Evolutionary conservation across 2,797 vertebrate genomes (phyloP).

Genomic region (Balearica regulorum): DNA sequence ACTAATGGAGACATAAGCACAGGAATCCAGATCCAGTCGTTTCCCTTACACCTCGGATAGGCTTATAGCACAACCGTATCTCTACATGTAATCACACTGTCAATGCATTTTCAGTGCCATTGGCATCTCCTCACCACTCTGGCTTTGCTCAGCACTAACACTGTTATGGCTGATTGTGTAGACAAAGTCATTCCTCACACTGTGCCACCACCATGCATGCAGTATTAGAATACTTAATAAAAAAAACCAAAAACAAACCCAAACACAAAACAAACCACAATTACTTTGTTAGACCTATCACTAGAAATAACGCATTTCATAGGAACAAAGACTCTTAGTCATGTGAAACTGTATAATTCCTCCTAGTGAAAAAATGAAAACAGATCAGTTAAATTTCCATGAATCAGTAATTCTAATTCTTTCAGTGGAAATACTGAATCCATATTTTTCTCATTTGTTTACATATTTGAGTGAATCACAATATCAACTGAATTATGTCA

Average conservation of each 20-base stretch:
- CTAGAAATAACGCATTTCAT: not conserved
- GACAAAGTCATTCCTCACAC: not conserved
- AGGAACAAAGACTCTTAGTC: not conserved
- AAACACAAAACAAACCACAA: not conserved
- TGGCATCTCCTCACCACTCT: not conserved
- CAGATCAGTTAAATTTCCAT: not conserved
- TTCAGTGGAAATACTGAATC: not conserved
- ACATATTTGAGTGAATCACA: not conserved
- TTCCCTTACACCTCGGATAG: not conserved
- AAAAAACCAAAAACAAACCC: not conserved
- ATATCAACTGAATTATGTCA: not conserved
- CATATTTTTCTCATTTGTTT: not conserved
- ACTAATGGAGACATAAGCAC: not conserved
- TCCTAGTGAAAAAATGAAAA: not conserved
- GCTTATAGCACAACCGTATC: not conserved
- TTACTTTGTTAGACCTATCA: not conserved
- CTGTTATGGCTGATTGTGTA: not conserved
- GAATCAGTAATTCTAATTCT: slow-evolving; percentile 1
- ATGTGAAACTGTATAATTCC: not conserved
- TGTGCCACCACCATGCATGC: not conserved
- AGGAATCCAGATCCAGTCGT: not conserved
- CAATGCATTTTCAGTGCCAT: not conserved
- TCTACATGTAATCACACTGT: not conserved
- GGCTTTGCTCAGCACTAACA: not conserved
- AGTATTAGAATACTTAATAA: not conserved